A percentile compares a stretch with the other conserved stretches of the same genome.
Conservation (phyloP, 2,113 vertebrate species). For the Sylvietta virens region DNA sequence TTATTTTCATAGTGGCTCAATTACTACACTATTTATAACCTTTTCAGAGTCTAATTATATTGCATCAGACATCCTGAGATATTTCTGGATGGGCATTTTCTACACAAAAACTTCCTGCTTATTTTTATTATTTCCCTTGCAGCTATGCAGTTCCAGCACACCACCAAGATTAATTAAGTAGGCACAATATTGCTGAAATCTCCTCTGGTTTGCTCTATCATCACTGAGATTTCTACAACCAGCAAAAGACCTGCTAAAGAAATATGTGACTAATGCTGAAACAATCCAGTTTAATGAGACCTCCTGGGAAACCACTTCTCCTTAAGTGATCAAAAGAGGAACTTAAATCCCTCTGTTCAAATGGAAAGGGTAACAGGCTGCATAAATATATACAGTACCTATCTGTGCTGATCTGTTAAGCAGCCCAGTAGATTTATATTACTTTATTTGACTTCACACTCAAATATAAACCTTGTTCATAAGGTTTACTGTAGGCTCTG, state of each 20-base stretch:
- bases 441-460: not conserved
- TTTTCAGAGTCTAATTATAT: not conserved
- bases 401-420: not conserved
- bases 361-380: not conserved
- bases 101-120: not conserved
- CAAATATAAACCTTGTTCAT: not conserved
- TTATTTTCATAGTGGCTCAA: not conserved
- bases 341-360: not conserved
- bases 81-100: not conserved
- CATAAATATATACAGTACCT: not conserved
- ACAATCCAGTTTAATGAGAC: constrained; percentile 43
- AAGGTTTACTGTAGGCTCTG: not conserved
- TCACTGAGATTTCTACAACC: not conserved
- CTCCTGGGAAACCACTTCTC: constrained; percentile 26
- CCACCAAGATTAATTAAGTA: constrained; percentile 39
- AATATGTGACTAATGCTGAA: constrained; percentile 9
- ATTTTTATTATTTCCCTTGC: not conserved
- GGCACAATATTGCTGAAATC: not conserved
- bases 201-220: not conserved
- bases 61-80: not conserved
- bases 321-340: not conserved
- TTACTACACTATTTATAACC: not conserved
- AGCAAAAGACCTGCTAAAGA: constrained; percentile 38
- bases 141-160: constrained; percentile 12
- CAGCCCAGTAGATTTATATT: not conserved